Percentiles rank a stretch among this genome's conserved stretches.
These are phyloP conservation scores for Eira barbara DNA, from an alignment of 2,113 vertebrate genomes.

Conservation along the genomic window DNA sequence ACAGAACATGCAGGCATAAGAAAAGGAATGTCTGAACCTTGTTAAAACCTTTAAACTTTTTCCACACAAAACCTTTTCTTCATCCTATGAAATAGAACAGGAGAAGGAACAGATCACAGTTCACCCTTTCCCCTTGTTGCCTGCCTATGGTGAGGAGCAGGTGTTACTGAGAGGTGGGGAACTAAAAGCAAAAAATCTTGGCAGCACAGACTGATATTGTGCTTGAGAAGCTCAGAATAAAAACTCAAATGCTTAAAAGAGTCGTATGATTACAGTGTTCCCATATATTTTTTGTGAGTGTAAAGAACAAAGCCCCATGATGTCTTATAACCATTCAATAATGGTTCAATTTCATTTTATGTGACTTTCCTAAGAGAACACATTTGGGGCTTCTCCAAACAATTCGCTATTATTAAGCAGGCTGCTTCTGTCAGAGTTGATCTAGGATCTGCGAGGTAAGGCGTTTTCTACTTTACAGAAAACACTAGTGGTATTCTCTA, in stretches of 20 bases:
- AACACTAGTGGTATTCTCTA: background rate
- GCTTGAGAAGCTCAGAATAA: constrained; percentile 53
- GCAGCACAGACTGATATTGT: constrained; percentile 28
- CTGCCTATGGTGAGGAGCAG: constrained; percentile 34
- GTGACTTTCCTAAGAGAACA: background rate
- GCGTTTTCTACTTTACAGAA: background rate
- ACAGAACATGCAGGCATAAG: background rate
- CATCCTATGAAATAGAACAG: background rate
- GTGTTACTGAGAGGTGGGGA: constrained; percentile 19
- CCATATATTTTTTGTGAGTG: background rate
- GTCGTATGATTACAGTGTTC: constrained; percentile 29
- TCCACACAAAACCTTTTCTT: background rate
- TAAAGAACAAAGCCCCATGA: background rate
- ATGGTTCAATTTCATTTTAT: constrained; percentile 14
- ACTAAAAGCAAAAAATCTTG: constrained; percentile 47
- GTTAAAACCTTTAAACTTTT: constrained; percentile 4
- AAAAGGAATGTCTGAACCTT: background rate
- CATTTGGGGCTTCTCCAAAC: background rate
- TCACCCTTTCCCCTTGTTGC: background rate
- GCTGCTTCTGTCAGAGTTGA: background rate
- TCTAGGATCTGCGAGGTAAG: background rate
- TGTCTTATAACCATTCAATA: constrained; percentile 1
- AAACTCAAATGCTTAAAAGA: constrained; percentile 37
- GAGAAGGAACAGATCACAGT: background rate
- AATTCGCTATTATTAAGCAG: constrained; percentile 5